These are phyloP conservation scores for Armadillidium nasatum DNA, from an alignment of 1,140 invertebrate species.

Conservation along the genomic window DNA sequence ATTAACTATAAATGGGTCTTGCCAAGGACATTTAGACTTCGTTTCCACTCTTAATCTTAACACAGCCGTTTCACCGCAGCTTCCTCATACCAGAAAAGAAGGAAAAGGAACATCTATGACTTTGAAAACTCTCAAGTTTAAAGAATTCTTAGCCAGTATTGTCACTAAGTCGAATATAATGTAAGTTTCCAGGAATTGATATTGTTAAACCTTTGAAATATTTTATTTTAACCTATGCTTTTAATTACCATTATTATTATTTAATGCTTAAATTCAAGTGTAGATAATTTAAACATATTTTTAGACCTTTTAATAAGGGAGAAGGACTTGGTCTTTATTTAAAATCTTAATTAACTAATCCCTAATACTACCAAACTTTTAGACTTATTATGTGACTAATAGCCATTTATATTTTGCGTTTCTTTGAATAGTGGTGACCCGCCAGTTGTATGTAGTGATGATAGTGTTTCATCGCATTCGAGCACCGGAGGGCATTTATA, in stretches of 20 bases:
- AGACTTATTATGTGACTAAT: no score
- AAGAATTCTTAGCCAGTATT: conserved; percentile 23
- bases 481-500: conserved; percentile 46
- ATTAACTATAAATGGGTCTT: conserved; percentile 47
- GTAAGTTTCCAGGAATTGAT: not conserved
- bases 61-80: conserved; percentile 45
- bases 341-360: no score
- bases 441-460: conserved; percentile 30
- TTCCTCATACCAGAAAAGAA: conserved; percentile 54
- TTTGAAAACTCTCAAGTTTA: conserved; percentile 23
- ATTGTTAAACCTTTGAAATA: no score
- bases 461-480: conserved; percentile 41
- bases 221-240: no score
- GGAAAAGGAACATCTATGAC: conserved; percentile 75
- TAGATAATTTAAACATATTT: no score
- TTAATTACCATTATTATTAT: no score
- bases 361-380: no score
- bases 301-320: no score
- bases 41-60: conserved; percentile 50
- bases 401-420: not conserved
- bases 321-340: no score
- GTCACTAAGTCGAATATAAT: conserved; percentile 24
- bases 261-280: no score
- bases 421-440: conserved; percentile 2
- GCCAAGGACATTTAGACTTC: conserved; percentile 26